phyloP scores from a whole-genome alignment of 2,888 invertebrate genomes.

The Plemyria rubiginata region DNA sequence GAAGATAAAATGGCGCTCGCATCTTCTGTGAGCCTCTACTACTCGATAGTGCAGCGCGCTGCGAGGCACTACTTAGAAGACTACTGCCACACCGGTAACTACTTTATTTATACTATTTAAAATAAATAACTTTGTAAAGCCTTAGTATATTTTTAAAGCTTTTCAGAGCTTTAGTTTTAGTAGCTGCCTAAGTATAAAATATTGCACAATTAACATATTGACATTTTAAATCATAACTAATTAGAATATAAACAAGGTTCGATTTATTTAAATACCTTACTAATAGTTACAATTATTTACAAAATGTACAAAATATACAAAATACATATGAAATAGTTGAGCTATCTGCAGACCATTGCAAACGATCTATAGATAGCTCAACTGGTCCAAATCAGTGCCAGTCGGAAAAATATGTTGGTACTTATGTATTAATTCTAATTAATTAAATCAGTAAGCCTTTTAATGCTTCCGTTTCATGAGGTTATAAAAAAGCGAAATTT shows the following conservation, averaged over 20 bases:
- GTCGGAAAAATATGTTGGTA: neutral
- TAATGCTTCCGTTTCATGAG: neutral
- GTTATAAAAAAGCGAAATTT: neutral
- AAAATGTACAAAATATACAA: no score
- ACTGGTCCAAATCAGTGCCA: no score
- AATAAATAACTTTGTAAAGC: neutral
- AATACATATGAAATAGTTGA: no score
- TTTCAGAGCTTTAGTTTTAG: conserved; percentile 4
- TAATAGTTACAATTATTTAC: no score
- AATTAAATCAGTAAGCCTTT: neutral
- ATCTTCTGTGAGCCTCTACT: conserved; percentile 88
- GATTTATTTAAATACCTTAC: no score
- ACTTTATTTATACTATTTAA: neutral
- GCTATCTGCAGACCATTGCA: no score
- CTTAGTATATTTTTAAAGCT: neutral
- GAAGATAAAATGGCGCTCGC: conserved; percentile 83
- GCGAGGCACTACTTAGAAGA: conserved; percentile 88
- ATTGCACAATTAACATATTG: neutral
- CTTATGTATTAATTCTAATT: neutral
- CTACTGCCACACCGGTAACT: conserved; percentile 87
- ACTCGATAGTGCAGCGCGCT: conserved; percentile 88
- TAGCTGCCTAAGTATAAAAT: neutral
- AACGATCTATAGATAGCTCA: no score
- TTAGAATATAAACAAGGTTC: no score
- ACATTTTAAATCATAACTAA: neutral